Base-by-base conservation (phyloP, 1,140 invertebrate species). In the Lepidurus apus region DNA sequence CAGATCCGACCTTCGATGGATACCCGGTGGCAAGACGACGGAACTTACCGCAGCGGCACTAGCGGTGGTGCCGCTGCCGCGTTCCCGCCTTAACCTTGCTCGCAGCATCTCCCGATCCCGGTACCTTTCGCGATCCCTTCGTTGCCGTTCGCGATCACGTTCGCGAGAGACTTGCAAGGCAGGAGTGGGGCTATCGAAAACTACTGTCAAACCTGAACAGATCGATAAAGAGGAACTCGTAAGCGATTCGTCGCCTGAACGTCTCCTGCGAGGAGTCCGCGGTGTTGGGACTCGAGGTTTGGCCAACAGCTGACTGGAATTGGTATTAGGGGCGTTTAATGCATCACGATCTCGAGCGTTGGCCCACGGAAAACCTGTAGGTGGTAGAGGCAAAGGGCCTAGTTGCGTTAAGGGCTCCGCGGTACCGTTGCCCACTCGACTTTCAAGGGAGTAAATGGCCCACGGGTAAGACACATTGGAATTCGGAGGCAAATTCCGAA, bases 131-230 rank as follows among this genome's bases (percentile, higher is more conserved):
- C 75, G 65, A 74, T 53, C 77, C 3, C 45, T 73, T 9, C 73
- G 47, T n/a, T 77, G 44, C n/a, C 42, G 42, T 26, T 79, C 65
- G n/a, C 74, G 73, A 17, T 79, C 24, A 82, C 83, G 44, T 80
- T 81, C 75, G 81, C 81, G 79, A 82, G 79, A 45, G 82, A 78
- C 2, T 81, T 80, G 74, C 82, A 80, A 5, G 83, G 81, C 73
- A 83, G 86, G 85, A 0, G 85, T 84, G 10, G 89, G 87, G n/a
- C 87, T 87, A 79, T 90, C 89, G 43, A 90, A 85, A 47, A 90
- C 87, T 6, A 90, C 88, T 73, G 88, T 89, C 1, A 90, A 84
- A 11, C 87, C 88, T 4, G 89, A 91, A 80, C 88, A 88, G 9
- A 89, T 84, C n/a, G 88, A 89, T 75, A 86, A 87, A 44, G 86